These are phyloP conservation scores for Platysteira castanea DNA, from an alignment of 2,113 vertebrate genomes.

Conservation along the genomic window DNA sequence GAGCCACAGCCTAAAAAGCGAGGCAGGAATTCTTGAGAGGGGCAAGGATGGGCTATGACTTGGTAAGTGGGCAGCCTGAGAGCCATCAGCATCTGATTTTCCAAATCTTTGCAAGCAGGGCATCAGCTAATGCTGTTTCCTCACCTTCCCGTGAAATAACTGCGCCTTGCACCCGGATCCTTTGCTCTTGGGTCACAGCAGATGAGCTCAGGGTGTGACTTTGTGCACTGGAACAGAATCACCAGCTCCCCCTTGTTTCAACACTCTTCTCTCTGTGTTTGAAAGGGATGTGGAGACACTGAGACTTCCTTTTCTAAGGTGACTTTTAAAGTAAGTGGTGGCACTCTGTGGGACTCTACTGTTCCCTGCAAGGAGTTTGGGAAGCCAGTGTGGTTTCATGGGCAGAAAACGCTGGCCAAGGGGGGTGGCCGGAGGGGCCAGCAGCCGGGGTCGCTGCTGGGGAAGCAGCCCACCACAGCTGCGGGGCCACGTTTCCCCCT, in stretches of 20 bases:
- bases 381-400: neutral
- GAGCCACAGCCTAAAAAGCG: neutral
- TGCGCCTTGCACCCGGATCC: fast-evolving
- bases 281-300: neutral
- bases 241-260: neutral
- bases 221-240: neutral
- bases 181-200: neutral
- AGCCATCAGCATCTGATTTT: neutral
- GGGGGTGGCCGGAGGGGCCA: neutral
- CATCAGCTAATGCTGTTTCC: neutral
- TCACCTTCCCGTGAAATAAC: neutral
- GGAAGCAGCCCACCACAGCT: neutral
- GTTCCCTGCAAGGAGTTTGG: neutral
- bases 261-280: neutral
- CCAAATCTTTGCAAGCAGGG: neutral
- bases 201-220: neutral
- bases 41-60: neutral
- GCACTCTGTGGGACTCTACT: fast-evolving
- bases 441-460: fast-evolving
- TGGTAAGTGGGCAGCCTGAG: neutral
- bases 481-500: fast-evolving
- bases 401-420: neutral
- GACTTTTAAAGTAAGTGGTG: neutral
- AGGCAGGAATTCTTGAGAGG: neutral
- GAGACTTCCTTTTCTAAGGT: neutral